A percentile compares a stretch with the other conserved stretches of the same genome.
Conservation (phyloP, 2,888 invertebrate species). For the Drosophila ezoana region DNA sequence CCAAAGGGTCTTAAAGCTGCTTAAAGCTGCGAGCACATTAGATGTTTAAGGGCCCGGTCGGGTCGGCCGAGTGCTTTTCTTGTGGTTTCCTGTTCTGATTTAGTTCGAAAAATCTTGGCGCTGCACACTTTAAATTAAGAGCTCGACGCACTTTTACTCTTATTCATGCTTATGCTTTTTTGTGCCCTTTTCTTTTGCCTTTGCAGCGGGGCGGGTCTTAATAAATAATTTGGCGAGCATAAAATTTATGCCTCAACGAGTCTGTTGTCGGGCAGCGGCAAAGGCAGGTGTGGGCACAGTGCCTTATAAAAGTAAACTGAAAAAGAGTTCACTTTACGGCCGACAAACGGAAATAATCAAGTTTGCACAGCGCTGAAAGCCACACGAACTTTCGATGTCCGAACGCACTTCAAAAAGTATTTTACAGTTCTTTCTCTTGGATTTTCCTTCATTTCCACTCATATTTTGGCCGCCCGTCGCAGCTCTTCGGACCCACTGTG, state of each 20-base stretch:
- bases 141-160: slow-evolving; percentile 50
- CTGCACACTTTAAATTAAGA: slow-evolving; percentile 44
- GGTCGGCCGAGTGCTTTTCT: slow-evolving; percentile 24
- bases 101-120: slow-evolving; percentile 31
- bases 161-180: slow-evolving; percentile 30
- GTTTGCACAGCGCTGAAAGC: slow-evolving; percentile 70
- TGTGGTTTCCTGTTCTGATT: slow-evolving; percentile 47
- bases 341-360: slow-evolving; percentile 69
- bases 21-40: slow-evolving; percentile 43
- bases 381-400: slow-evolving; percentile 67
- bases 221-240: slow-evolving; percentile 74
- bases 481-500: neutral
- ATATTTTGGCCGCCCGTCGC: slow-evolving; percentile 38
- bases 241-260: slow-evolving; percentile 71
- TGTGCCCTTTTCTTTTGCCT: slow-evolving; percentile 42
- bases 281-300: slow-evolving; percentile 7
- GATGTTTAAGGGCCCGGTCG: slow-evolving; percentile 16
- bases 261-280: slow-evolving; percentile 40
- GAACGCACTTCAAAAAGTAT: slow-evolving; percentile 67
- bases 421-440: slow-evolving; percentile 42
- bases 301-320: neutral
- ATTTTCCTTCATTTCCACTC: slow-evolving; percentile 30
- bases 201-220: slow-evolving; percentile 55
- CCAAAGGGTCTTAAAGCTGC: slow-evolving; percentile 53
- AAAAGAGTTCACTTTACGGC: slow-evolving; percentile 33